These are phyloP conservation scores for Cephonodes hylas DNA, from an alignment of 2,888 invertebrate genomes.

Conservation along the genomic window DNA sequence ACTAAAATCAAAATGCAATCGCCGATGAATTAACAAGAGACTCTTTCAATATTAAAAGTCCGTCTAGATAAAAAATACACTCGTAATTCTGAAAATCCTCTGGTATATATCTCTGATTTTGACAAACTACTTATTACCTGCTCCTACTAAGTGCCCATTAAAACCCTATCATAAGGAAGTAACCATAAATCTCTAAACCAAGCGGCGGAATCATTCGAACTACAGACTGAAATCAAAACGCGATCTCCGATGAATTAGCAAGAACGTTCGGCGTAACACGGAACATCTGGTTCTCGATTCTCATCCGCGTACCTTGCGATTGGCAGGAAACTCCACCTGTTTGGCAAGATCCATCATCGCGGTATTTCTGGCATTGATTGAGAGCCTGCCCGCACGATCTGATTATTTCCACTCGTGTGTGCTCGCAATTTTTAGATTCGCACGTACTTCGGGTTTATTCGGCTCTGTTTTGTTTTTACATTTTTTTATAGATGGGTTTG, in stretches of 20 bases:
- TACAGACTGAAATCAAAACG: background rate
- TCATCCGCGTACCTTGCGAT: background rate
- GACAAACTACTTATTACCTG: no score
- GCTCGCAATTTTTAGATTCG: background rate
- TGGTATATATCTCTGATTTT: no score
- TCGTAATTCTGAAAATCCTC: no score
- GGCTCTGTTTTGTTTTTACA: background rate
- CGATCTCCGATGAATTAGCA: background rate
- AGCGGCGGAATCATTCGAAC: background rate
- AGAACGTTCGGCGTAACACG: background rate
- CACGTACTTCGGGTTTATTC: background rate
- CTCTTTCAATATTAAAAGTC: no score
- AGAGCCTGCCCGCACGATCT: background rate
- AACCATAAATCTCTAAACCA: background rate
- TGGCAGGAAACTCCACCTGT: slow-evolving; percentile 6
- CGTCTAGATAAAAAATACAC: no score
- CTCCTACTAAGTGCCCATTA: no score
- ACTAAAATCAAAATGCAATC: no score
- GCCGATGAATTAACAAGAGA: no score
- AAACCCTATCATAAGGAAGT: no score
- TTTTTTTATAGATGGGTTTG: no score
- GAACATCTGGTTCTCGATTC: background rate
- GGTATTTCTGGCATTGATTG: slow-evolving; percentile 7
- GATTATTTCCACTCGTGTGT: background rate
- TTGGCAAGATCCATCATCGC: background rate